Base-by-base conservation (phyloP, 2,113 vertebrate species). In the Dasypus novemcinctus region DNA sequence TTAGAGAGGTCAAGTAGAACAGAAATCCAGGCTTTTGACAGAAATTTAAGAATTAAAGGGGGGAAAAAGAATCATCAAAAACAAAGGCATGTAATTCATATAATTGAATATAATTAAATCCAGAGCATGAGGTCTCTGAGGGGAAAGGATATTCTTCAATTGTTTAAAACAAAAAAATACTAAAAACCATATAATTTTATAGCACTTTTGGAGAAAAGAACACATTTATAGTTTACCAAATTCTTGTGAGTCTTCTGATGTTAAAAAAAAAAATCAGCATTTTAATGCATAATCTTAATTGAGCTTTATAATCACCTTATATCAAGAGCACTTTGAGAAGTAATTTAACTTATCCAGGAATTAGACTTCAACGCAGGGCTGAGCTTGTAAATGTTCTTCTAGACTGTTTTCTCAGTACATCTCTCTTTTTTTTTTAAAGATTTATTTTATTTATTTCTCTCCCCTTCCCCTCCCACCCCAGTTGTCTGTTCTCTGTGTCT, bases 31-130 rank as follows among this genome's bases (percentile, higher is more conserved):
- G 54, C 29, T 72, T n/a, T 20, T 41, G 59, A 85, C 18, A 72
- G 46, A 78, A 96, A 91, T 61, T 76, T 49, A 90, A 74, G 64
- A 80, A 71, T 91, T 33, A 74, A 83, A 93, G 76, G 9, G 20
- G 11, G 52, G 41, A 75, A 43, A n/a, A 57, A 33, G 54, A 66
- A 43, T 17, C 8, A 54, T 49, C 46, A 66, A 4, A 43, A 78
- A 57, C 59, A 72, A 63, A 93, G 82, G 54, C 25, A 81, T 41
- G 71, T 82, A 15, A 71, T 49, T 49, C 46, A 49, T 49, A 49
- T 49, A 49, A 49, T 9, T 49, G 46, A 11, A 80, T 46, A 81
- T 80, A 18, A 69, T 4, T 74, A 33, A 91, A 83, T 18, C 38
- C 29, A 61, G 4, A 10, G 8, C 80, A 75, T 63, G 18, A 52